Base-by-base conservation (phyloP, 2,888 invertebrate species). In the Brassicogethes aeneus region DNA sequence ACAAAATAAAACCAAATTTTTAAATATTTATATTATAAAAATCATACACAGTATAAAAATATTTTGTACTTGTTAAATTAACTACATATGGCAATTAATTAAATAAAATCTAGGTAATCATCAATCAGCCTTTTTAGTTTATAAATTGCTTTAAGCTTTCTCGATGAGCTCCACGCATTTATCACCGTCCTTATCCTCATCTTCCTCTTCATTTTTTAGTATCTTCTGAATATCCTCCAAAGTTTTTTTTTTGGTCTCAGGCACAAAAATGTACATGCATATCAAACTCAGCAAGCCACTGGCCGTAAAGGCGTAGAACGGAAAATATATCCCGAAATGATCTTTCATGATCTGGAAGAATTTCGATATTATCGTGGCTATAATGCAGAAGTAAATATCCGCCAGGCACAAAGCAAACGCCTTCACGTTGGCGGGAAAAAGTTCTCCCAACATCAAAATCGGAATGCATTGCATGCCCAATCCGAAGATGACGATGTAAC, bases 401-500 rank as follows among this genome's bases (percentile, higher is more conserved):
- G 72, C 70, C 8, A 75, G 59, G n/a, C 73, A 72, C 12, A 74
- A 67, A 0, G 77, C 75, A n/a, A 71, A 62, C 1, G 75, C 74
- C 50, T 75, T 70, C 1, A 71, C 73, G 45, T 71, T 69, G 1
- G 70, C 56, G 42, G 79, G 70, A 57, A 78, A 72, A 2, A 75
- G 52, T 57, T 75, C 75, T 0, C 71, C 69, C 38, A 72, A 59
- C 43, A 73, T 63, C 30, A 72, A 60, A 54, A 70, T 71, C 0
- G 73, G 73, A 33, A 74, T 57, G 0, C 70, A 70, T 1, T 73
- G 71, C 46, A 73, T 65, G 1, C 74, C 74, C 12, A 73, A 48
- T 10, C 69, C 67, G 41, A 71, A 73, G 35, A 68, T 62, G 2
- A 71, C 60, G 38, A 73, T 69, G 52, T 68, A 74, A 0, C 60